A percentile compares a stretch with the other conserved stretches of the same genome.
Conservation (phyloP, 2,113 vertebrate species). For the Perognathus longimembris region DNA sequence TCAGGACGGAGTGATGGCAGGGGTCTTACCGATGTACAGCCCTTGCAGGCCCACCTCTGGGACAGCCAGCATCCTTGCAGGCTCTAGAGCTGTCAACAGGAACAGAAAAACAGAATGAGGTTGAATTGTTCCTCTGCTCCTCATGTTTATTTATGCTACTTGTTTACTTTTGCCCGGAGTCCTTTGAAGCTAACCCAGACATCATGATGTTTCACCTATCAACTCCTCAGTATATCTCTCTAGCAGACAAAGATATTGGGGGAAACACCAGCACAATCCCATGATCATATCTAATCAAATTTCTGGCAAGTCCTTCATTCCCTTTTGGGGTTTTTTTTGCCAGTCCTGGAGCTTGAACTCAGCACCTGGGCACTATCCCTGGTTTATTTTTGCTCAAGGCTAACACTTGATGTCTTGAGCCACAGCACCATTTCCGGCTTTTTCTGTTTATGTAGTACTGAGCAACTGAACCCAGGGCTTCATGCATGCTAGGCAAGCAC, state of each 20-base stretch:
- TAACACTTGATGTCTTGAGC: no score
- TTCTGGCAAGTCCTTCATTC: neutral
- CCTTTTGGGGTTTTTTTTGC: no score
- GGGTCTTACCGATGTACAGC: conserved; percentile 76
- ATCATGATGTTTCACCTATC: conserved; percentile 27
- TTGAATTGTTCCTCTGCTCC: conserved; percentile 53
- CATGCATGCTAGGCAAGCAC: no score
- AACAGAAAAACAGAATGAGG: conserved; percentile 57
- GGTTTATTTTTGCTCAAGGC: no score
- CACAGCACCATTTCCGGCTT: no score
- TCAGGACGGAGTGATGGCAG: neutral
- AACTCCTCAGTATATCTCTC: conserved; percentile 16
- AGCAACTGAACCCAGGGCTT: no score
- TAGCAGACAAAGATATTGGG: neutral
- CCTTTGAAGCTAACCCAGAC: conserved; percentile 51
- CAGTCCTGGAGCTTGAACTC: no score
- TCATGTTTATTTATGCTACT: conserved; percentile 51
- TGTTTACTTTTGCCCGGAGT: conserved; percentile 53
- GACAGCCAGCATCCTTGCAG: conserved; percentile 76
- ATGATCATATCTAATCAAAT: neutral
- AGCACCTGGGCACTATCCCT: no score
- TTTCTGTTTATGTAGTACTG: no score
- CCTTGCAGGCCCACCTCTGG: conserved; percentile 75
- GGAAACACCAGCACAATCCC: neutral
- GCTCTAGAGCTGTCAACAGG: conserved; percentile 54